phyloP scores from a whole-genome alignment of 2,113 vertebrate species.

The Neotragus pygmaeus region DNA sequence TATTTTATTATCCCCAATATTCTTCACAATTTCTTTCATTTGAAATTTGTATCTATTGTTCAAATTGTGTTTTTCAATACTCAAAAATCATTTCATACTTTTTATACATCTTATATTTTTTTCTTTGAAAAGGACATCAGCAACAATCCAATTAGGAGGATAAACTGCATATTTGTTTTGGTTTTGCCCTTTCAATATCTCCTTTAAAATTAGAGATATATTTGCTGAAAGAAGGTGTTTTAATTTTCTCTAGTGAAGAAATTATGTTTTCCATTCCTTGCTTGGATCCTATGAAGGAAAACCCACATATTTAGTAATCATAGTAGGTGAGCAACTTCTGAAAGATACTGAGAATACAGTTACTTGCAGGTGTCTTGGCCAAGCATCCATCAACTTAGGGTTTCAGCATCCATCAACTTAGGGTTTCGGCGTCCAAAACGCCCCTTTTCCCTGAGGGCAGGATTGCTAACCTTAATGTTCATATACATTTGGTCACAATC shows the following conservation, averaged over 20 bases:
- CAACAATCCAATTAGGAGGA: neutral
- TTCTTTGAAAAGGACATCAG: neutral
- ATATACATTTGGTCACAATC: neutral
- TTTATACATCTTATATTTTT: neutral
- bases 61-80: neutral
- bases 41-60: neutral
- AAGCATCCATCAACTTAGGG: neutral
- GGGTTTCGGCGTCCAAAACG: neutral
- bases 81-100: neutral
- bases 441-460: neutral
- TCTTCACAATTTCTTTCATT: neutral
- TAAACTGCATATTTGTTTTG: neutral
- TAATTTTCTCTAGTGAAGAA: neutral
- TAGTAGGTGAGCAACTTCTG: neutral
- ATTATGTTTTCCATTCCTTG: neutral
- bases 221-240: neutral
- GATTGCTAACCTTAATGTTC: neutral
- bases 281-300: neutral
- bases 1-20: neutral
- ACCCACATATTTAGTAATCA: neutral
- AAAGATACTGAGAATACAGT: neutral
- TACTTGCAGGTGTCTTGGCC: neutral
- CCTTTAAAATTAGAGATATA: neutral
- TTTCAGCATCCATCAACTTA: neutral
- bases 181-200: neutral